Evolutionary conservation across 2,113 vertebrate genomes (phyloP), one percentile per base, ranked within the genome.

Genomic region (Aplodontia rufa): DNA sequence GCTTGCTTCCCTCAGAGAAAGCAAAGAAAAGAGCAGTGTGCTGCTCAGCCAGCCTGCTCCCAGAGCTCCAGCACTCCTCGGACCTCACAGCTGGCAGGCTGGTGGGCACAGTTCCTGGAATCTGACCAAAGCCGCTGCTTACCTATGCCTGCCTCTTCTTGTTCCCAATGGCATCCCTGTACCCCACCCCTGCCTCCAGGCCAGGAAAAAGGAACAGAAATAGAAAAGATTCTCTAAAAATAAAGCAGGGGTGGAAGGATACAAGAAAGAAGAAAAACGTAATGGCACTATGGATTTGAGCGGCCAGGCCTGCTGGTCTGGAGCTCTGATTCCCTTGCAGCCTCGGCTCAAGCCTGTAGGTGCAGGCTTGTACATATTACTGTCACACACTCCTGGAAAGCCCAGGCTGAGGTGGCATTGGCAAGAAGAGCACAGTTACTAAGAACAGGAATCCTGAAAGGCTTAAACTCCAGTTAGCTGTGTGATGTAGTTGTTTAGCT

Each of bases 181-280:
- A 92, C 40, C 66, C 47, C 28, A 93, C n/a, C 10, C 51, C 82
- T 85, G 81, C 79, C 69, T 87, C 84, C 24, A 69, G 71, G 85
- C 14, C 49, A 91, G 87, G 71, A 95, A 92, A 58, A 53, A 68
- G 60, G 37, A 87, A 83, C 72, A 42, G 51, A 94, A 95, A 90
- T 81, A 96, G 89, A 92, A 93, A 92, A 28, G 42, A 24, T 42
- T 66, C 72, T 91, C 93, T 83, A 82, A 96, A 96, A 95, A 96
- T 94, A 97, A 95, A 78, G 32, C 78, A 84, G 79, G 86, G 86
- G 69, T 49, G 66, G 86, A 47, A 95, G 84, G 76, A 66, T 90
- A 9, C 66, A 88, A 94, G 91, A 71, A 71, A 93, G 17, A 72
- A 78, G 37, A 37, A 86, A 91, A 60, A 26, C 2, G 69, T 40